Base-by-base conservation (phyloP, 2,113 vertebrate genomes). In the Leucopsar rothschildi region DNA sequence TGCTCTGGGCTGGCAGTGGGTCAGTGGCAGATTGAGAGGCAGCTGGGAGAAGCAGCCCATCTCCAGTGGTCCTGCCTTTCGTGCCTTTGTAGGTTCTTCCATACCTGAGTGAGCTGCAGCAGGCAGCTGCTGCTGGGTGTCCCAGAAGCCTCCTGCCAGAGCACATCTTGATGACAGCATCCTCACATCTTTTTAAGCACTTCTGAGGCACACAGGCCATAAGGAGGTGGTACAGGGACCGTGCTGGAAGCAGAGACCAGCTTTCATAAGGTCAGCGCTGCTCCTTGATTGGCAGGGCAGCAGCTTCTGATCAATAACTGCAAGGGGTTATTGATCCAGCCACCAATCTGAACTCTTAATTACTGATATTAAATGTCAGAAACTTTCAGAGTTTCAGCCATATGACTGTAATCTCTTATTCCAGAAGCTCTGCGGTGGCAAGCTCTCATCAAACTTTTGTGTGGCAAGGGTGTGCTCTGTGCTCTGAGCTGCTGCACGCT, bases 311-410 rank as follows among this genome's bases (percentile, higher is more conserved):
- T 97, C 96, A 84, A 97, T 97, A 98, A 69, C 87, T 75, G 86
- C 82, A 90, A 90, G 78, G 66, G 53, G n/a, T 96, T 97, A 97
- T 98, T 93, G 96, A 97, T 97, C 61, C 64, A 82, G 49, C 76
- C 61, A 94, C 93, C 78, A 95, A 95, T 96, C 92, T 92, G 71
- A 95, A 95, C 95, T 95, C 94, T 97, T 97, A 95, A 96, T 97
- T 97, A 95, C 94, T 94, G 91, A 95, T 96, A 98, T 93, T 97
- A 97, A 97, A 97, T 97, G 96, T 96, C 96, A 97, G 93, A 96
- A 97, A 85, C 86, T 89, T 94, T 91, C 60, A 85, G 70, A 65
- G 37, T 69, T 93, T 81, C 63, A 90, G 61, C 60, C 77, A 78
- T 86, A 71, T 77, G 68, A 76, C 85, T 84, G 27, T 78, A 95